Percentiles rank a stretch among this genome's conserved stretches.
These are phyloP conservation scores for Lycocorax pyrrhopterus DNA, from an alignment of 2,113 vertebrate species.

Conservation along the genomic window DNA sequence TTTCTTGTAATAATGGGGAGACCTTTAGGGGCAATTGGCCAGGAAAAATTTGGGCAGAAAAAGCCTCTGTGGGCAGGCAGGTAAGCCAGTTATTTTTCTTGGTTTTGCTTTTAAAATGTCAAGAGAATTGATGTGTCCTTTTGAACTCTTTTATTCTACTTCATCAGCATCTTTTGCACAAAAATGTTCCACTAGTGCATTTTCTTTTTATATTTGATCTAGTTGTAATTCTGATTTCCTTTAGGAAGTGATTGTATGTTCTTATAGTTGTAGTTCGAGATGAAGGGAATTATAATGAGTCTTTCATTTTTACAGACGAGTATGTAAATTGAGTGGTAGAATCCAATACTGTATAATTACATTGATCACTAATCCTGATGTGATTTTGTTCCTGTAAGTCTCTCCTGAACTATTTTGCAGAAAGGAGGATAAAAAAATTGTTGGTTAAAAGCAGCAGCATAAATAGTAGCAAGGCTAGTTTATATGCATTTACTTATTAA, in stretches of 20 bases:
- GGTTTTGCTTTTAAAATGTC: background rate
- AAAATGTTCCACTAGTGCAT: background rate
- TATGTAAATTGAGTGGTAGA: slow-evolving; percentile 8
- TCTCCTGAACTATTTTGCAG: background rate
- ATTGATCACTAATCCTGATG: background rate
- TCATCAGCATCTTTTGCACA: background rate
- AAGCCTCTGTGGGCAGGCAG: background rate
- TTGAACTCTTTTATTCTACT: background rate
- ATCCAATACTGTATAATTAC: slow-evolving; percentile 27
- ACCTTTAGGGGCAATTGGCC: background rate
- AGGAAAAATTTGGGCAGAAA: background rate
- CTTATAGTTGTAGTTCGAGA: background rate
- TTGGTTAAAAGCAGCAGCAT: background rate
- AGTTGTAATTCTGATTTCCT: slow-evolving; percentile 6
- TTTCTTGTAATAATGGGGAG: background rate
- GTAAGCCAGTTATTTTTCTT: background rate
- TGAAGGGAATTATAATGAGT: background rate
- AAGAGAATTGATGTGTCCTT: background rate
- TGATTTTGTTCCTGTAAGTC: background rate
- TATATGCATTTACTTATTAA: background rate
- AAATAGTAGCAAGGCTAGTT: background rate
- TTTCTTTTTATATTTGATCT: background rate
- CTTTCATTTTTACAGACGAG: background rate
- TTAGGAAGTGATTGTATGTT: background rate
- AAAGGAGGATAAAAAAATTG: background rate